Base-by-base conservation (phyloP, 2,113 vertebrate species). In the Pygoscelis adeliae region DNA sequence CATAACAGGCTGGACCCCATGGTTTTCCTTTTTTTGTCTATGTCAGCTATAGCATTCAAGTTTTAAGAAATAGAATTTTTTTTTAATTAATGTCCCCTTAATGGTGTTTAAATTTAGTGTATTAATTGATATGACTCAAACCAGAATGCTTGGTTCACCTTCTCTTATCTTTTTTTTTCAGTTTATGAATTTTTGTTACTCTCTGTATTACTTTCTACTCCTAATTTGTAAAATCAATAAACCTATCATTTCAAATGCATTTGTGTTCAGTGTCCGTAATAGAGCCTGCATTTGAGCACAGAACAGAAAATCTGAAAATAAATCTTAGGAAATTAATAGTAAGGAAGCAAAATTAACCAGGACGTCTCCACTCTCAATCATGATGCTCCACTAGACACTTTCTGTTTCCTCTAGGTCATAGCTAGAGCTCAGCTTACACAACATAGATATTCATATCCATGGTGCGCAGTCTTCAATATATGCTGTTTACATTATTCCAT, bases 341-440 rank as follows among this genome's bases (percentile, higher is more conserved):
- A 97, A 95, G 94, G 95, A 98, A 98, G 71, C 76, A 91, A 93
- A 83, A 96, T 84, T 77, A 87, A 19, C 83, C 96, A 98, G 97
- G 97, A 98, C 94, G 53, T 56, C 71, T 98, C 94, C 83, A 98
- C 98, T 98, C 93, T 97, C 91, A 97, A 86, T 95, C 18, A 18
- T 93, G 77, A 89, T 95, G 95, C 96, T 98, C 97, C 83, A 76
- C 91, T 98, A 98, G 94, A 92, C 47, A 34, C 74, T 95, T 96
- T 89, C 88, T 90, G 52, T 95, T 97, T 93, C 58, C 15, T 94
- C n/a, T 83, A 97, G 90, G 91, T 96, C 85, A 40, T 74, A 78
- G 27, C 46, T 87, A 70, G 46, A 93, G 66, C 40, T 95, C 63
- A 81, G 21, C 34, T 95, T 42, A 55, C 52, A 76, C 23, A 58